Percentiles rank a stretch among this genome's conserved stretches.
Conservation (phyloP, 2,113 vertebrate genomes). For the Propithecus coquereli region DNA sequence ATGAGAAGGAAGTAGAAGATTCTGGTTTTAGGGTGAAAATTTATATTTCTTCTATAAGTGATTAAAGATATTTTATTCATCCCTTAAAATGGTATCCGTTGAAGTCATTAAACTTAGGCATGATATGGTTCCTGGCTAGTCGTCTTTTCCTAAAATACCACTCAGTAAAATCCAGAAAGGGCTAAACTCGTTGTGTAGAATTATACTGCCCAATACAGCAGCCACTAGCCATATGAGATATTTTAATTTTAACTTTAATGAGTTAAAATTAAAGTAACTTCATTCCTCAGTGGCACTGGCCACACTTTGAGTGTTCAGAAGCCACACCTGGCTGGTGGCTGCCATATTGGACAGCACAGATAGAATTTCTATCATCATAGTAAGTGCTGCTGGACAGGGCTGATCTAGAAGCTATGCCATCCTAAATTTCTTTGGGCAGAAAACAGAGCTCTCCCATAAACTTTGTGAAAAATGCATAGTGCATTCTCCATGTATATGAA, state of each 20-base stretch:
- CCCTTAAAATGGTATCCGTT: background rate
- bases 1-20: background rate
- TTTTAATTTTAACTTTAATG: background rate
- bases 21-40: background rate
- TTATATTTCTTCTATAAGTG: background rate
- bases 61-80: background rate
- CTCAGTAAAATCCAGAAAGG: background rate
- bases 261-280: background rate
- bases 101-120: background rate
- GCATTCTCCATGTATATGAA: background rate
- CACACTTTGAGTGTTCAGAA: background rate
- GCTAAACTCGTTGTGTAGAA: background rate
- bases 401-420: background rate
- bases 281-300: background rate
- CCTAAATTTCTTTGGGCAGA: background rate
- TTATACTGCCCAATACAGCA: rapidly evolving
- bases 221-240: background rate
- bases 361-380: rapidly evolving
- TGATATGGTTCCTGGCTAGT: background rate
- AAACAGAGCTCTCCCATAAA: background rate
- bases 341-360: background rate
- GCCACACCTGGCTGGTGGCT: rapidly evolving
- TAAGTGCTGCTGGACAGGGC: no score
- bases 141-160: background rate
- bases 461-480: background rate